phyloP scores from a whole-genome alignment of 1,140 invertebrate genomes.

The Anadara kagoshimensis region DNA sequence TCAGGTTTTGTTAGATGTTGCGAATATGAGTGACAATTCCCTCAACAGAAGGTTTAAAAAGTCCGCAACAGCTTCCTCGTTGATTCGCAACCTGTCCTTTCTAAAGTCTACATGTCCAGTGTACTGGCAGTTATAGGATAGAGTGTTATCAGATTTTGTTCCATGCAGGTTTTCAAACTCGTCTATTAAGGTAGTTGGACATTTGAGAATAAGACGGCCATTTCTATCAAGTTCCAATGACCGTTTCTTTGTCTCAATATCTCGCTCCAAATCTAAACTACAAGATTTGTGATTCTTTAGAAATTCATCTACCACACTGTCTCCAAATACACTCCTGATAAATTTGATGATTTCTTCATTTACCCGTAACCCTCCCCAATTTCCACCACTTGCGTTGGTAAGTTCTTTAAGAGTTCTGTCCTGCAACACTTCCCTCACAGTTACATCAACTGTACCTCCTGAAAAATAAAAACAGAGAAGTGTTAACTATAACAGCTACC shows the following conservation, averaged over 20 bases:
- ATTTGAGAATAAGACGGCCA: neutral
- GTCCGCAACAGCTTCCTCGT: neutral
- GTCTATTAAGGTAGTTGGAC: neutral
- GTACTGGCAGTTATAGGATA: neutral
- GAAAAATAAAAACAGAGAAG: neutral
- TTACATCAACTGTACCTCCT: conserved; percentile 12
- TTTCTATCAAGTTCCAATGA: neutral
- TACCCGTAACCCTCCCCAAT: conserved; percentile 3
- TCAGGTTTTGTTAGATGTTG: conserved; percentile 2
- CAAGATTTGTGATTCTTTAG: neutral
- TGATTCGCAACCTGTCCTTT: neutral
- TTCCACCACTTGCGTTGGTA: conserved; percentile 4
- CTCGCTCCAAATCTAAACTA: neutral
- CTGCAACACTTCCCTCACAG: neutral
- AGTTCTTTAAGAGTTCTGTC: conserved; percentile 3
- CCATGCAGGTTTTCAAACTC: neutral
- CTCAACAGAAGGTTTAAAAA: conserved; percentile 7
- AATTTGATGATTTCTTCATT: conserved; percentile 3
- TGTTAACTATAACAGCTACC: no score
- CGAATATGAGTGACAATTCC: conserved; percentile 2
- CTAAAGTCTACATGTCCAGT: neutral
- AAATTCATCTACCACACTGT: conserved; percentile 4
- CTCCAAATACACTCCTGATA: neutral
- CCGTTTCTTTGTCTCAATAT: conserved; percentile 4
- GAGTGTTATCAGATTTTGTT: neutral